A percentile compares a stretch with the other conserved stretches of the same genome.
Evolutionary conservation across 1,140 invertebrate genomes (phyloP).

Genomic region (Zaprionus ghesquierei): DNA sequence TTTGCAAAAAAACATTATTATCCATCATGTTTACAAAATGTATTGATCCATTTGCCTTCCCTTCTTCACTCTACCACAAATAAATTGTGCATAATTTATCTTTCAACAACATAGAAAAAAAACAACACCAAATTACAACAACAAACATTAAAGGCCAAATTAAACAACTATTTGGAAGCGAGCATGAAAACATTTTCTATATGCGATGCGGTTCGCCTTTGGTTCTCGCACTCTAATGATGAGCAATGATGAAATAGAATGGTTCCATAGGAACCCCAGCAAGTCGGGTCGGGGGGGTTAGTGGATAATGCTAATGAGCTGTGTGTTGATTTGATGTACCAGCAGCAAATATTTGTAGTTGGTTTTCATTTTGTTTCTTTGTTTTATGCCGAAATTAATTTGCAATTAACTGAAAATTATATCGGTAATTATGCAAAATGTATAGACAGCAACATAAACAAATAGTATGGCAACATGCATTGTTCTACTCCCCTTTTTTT

Average conservation of each 20-base stretch:
- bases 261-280: not conserved
- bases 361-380: slow-evolving; percentile 14
- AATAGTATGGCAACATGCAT: slow-evolving; percentile 64
- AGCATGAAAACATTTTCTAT: slow-evolving; percentile 34
- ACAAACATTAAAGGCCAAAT: slow-evolving; percentile 60
- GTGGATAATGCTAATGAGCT: slow-evolving; percentile 40
- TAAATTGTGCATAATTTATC: slow-evolving; percentile 72
- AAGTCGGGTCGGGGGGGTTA: not conserved
- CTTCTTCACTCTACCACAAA: slow-evolving; percentile 38
- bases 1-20: not conserved
- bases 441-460: slow-evolving; percentile 68
- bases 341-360: slow-evolving; percentile 37
- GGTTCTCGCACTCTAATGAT: slow-evolving; percentile 29
- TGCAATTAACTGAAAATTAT: slow-evolving; percentile 77
- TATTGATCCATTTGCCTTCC: slow-evolving; percentile 59
- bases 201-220: not conserved
- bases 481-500: slow-evolving; percentile 55
- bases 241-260: slow-evolving; percentile 9
- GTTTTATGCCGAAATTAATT: slow-evolving; percentile 56
- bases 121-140: slow-evolving; percentile 9
- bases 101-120: slow-evolving; percentile 49
- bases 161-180: slow-evolving; percentile 49
- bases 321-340: slow-evolving; percentile 43
- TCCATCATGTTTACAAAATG: slow-evolving; percentile 13
- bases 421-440: slow-evolving; percentile 73